Evolutionary conservation across 2,797 vertebrate species (phyloP), one percentile per base, ranked within the genome.

Genomic region (Pseudochaenichthys georgianus): DNA sequence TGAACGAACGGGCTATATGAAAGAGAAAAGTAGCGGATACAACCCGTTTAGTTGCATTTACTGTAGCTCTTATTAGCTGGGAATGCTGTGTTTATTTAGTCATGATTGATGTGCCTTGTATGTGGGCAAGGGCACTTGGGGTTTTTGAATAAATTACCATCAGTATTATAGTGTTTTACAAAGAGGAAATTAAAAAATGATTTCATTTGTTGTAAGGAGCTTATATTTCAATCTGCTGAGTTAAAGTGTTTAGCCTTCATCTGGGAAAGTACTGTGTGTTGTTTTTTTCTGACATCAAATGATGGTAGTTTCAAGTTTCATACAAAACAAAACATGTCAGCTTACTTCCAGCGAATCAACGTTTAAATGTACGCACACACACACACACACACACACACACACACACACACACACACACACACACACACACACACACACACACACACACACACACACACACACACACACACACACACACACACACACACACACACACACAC

Each of bases 301-400:
- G 4, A 53, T 17, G 42, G 41, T 28, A 4, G 15, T 13, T 4
- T 77, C 43, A 42, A 41, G 53, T 77, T 69, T 73, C 48, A 41
- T 41, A 3, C 19, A 45, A 47, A 64, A 53, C 53, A 59, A 41
- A 2, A 65, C 3, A 19, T 17, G 61, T 64, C 73, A 59, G 59
- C 17, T 13, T 9, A 65, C 17, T 66, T 28, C 50, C 28, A 54
- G 50, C 45, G 38, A 68, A 59, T 48, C 38, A 73, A 61, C 13
- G 11, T 64, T 59, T 1, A 2, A 1, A 13, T 7, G 46, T 75
- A 21, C 21, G 21, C 21, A 2, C 21, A 2, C 47, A 58, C 15
- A 52, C 4, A 23, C 23, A 28, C 28, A 28, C 3, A 28, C n/a
- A n/a, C n/a, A n/a, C n/a, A n/a, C n/a, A n/a, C n/a, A n/a, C n/a